phyloP scores from a whole-genome alignment of 2,113 vertebrate species.

The Malurus elegans region DNA sequence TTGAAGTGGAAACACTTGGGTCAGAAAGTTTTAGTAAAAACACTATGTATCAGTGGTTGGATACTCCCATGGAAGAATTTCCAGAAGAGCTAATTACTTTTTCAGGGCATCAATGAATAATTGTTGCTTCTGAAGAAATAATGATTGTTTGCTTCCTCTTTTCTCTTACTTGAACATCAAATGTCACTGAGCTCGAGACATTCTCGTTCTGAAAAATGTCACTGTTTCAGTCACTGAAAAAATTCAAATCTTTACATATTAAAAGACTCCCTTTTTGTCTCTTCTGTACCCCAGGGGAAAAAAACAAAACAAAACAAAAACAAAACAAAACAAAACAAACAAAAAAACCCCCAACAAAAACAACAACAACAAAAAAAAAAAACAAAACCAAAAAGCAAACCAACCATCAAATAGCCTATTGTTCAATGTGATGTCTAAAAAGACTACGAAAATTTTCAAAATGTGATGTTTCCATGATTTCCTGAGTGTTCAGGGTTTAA shows the following conservation, averaged over 20 bases:
- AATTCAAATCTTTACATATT: neutral
- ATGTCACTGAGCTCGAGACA: neutral
- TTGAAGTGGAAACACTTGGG: neutral
- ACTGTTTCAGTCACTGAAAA: neutral
- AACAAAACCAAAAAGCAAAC: no score
- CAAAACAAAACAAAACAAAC: no score
- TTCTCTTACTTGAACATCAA: neutral
- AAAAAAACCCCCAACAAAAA: no score
- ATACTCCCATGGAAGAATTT: neutral
- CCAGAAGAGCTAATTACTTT: neutral
- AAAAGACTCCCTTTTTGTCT: neutral
- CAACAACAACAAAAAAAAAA: no score
- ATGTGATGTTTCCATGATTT: neutral
- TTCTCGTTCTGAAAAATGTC: neutral
- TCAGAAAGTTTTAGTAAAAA: neutral
- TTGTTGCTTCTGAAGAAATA: neutral
- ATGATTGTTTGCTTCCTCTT: neutral
- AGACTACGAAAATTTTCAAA: neutral
- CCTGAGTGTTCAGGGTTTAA: rapidly evolving
- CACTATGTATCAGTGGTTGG: neutral
- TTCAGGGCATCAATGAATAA: neutral
- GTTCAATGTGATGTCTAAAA: neutral
- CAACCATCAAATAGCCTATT: neutral
- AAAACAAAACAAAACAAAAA: neutral
- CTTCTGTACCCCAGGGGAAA: neutral